A percentile compares a stretch with the other conserved stretches of the same genome.
These are phyloP conservation scores for Zelleria hepariella DNA, from an alignment of 2,888 invertebrate species.

Conservation along the genomic window DNA sequence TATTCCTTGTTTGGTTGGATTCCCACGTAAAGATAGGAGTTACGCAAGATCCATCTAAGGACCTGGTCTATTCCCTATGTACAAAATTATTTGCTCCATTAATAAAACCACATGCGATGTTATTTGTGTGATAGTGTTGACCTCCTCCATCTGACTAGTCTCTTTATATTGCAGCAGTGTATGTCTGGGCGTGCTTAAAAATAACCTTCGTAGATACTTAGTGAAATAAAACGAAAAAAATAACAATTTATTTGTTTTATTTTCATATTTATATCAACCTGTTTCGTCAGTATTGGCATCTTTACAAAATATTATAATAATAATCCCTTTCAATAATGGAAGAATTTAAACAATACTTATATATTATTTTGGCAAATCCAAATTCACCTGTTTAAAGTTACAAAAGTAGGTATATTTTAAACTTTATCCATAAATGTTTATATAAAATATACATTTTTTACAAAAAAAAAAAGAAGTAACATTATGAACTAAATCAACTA, in stretches of 20 bases:
- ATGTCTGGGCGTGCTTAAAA: neutral
- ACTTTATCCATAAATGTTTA: slow-evolving; percentile 53
- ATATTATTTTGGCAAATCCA: slow-evolving; percentile 68
- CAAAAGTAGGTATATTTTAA: slow-evolving; percentile 40
- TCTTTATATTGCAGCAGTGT: too few species aligned
- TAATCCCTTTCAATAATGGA: slow-evolving; percentile 61
- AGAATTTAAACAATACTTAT: slow-evolving; percentile 59
- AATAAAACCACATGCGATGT: too few species aligned
- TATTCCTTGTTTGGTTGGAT: too few species aligned
- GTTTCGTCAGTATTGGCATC: slow-evolving; percentile 55
- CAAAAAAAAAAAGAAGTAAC: slow-evolving; percentile 41
- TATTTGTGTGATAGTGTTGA: too few species aligned
- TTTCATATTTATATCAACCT: slow-evolving; percentile 62
- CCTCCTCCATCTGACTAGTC: too few species aligned
- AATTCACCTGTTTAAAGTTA: slow-evolving; percentile 59
- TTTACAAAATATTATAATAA: slow-evolving; percentile 57
- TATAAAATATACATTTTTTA: slow-evolving; percentile 69
- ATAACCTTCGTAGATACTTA: too few species aligned
- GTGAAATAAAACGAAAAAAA: slow-evolving; percentile 37
- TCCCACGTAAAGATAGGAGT: too few species aligned
- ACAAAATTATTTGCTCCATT: too few species aligned
- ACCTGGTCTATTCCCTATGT: too few species aligned
- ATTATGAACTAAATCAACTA: slow-evolving; percentile 42
- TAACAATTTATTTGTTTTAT: slow-evolving; percentile 64
- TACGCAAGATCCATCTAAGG: too few species aligned